Base-by-base conservation (phyloP, 2,888 invertebrate genomes). In the Melieria picta region DNA sequence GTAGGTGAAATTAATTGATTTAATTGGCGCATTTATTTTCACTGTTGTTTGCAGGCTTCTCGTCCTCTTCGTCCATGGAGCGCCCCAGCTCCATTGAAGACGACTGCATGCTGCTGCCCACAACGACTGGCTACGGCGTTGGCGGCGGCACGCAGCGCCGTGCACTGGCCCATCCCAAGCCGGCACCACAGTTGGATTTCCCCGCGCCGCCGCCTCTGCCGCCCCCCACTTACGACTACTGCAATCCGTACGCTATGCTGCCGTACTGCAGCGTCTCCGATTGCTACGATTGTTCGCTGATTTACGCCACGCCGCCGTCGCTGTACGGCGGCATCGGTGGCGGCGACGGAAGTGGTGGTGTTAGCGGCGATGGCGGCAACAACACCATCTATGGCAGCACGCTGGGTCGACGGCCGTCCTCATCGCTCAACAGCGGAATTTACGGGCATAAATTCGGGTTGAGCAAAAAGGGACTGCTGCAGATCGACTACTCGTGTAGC, bases 401-500 rank as follows among this genome's bases (percentile, higher is more conserved):
- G 5, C 70, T 74, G 68, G 79, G 74, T 56, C 76, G 76, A 42
- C 78, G 77, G 68, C 77, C 75, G 71, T 79, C 78, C 72, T 83
- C 83, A 10, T 86, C 86, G 78, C 79, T 86, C 79, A 85, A 85
- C 76, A 80, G 82, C 75, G 85, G 84, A 80, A 85, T 83, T 79
- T 86, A 85, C 75, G 80, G 79, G 10, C 83, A 83, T 80, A 85
- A 84, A 81, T 86, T 93, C 85, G 93, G 93, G 76, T 87, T 94
- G 73, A 94, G 93, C 81, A 91, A 91, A 79, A 93, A 93, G 81
- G 94, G 94, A 68, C 91, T 94, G 80, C 88, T 94, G 63, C 92
- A 93, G 87, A 94, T 94, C 78, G 94, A 94, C 84, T 94, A 94
- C 81, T 93, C 93, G 3, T 92, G 91, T 86, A 94, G 93, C 86